Percentiles rank a stretch among this genome's conserved stretches.
Conservation (phyloP, 2,797 vertebrate species). For the Rallus crepitans region DNA sequence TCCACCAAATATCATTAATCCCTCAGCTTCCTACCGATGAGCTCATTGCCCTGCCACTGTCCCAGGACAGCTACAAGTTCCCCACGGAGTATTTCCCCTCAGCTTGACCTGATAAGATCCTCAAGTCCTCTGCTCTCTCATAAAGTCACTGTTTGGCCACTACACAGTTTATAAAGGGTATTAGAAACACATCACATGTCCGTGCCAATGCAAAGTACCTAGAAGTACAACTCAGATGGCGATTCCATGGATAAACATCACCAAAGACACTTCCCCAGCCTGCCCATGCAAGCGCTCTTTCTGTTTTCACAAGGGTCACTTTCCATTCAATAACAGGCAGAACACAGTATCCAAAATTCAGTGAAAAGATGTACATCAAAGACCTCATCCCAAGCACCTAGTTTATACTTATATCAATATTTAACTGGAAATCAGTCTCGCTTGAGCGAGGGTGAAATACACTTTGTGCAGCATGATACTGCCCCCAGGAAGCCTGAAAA, state of each 20-base stretch:
- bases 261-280: background rate
- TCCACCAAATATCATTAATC: accelerated
- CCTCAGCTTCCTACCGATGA: background rate
- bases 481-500: conserved; percentile 14
- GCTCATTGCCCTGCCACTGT: background rate
- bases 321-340: background rate
- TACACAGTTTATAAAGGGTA: background rate
- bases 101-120: background rate
- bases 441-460: background rate
- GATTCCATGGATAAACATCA: background rate
- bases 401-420: background rate
- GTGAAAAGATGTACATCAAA: background rate
- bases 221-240: background rate
- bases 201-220: background rate
- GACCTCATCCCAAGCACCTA: background rate
- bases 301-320: background rate
- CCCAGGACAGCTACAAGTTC: background rate
- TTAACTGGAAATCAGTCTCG: background rate
- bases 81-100: background rate
- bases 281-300: background rate
- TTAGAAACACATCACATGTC: accelerated
- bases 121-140: background rate
- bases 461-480: conserved; percentile 2
- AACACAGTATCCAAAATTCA: background rate
- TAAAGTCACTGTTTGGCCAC: background rate